Evolutionary conservation across 2,888 invertebrate species (phyloP).

Genomic region (Orthosia cruda): DNA sequence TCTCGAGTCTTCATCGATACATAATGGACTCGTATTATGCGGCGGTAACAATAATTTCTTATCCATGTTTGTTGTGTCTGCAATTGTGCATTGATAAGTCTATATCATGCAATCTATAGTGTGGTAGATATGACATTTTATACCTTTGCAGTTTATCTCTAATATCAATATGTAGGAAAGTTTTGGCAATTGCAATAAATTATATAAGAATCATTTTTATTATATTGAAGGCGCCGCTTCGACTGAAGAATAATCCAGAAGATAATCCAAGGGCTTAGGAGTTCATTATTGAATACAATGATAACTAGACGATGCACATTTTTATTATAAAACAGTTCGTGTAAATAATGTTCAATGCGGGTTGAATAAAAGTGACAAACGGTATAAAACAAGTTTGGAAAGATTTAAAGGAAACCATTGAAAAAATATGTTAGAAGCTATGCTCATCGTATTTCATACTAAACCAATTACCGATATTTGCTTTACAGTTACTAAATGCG

Average conservation of each 20-base stretch:
- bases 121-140: constrained; percentile 6
- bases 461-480: neutral
- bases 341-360: constrained; percentile 1
- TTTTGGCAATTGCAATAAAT: constrained; percentile 8
- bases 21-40: constrained; percentile 17
- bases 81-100: constrained; percentile 2
- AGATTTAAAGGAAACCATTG: neutral
- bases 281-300: neutral
- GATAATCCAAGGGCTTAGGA: neutral
- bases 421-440: neutral
- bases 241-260: neutral
- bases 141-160: constrained; percentile 16
- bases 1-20: constrained; percentile 6
- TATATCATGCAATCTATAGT: constrained; percentile 16
- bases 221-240: constrained; percentile 15
- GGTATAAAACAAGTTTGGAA: neutral
- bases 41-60: constrained; percentile 18
- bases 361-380: constrained; percentile 1
- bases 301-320: constrained; percentile 1
- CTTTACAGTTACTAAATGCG: neutral
- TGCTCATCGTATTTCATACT: neutral
- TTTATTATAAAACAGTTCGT: constrained; percentile 4
- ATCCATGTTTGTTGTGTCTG: constrained; percentile 43
- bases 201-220: neutral
- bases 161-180: constrained; percentile 18